Conservation (phyloP, 2,797 vertebrate genomes). For the Neosilurus mollespiculum region DNA sequence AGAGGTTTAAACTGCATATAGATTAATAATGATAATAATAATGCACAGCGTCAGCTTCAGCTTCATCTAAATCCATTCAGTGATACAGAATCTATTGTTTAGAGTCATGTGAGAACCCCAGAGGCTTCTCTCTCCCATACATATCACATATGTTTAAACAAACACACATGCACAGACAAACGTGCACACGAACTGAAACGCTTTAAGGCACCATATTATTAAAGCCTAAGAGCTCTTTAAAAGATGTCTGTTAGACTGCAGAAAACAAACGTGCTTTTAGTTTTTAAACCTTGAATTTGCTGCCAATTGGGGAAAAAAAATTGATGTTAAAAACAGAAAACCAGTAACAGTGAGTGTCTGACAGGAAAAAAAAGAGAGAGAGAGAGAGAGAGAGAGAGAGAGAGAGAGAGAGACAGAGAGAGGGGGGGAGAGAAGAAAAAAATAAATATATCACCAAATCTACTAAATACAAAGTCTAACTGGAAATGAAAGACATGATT, state of each 20-base stretch:
- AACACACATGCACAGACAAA: conserved; percentile 40
- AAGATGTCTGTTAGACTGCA: conserved; percentile 56
- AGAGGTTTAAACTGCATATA: not conserved
- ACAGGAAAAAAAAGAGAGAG: not conserved
- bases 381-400: not conserved
- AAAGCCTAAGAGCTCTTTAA: conserved; percentile 58
- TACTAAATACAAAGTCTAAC: not conserved
- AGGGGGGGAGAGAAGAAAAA: not conserved
- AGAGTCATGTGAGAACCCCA: conserved; percentile 34
- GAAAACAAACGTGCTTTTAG: conserved; percentile 55
- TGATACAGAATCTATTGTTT: conserved; percentile 33
- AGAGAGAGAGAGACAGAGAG: not conserved
- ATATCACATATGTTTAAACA: conserved; percentile 53
- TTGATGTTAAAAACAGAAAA: conserved; percentile 49
- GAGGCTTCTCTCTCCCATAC: not conserved
- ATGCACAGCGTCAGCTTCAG: not conserved
- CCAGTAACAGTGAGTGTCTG: not conserved
- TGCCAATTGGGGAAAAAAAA: conserved; percentile 36
- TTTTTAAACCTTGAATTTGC: conserved; percentile 48
- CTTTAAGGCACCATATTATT: conserved; percentile 52
- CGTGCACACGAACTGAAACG: conserved; percentile 52
- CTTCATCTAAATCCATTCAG: conserved; percentile 51
- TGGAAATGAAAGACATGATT: conserved; percentile 25
- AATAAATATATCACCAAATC: not conserved
- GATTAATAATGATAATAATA: not conserved